phyloP scores from a whole-genome alignment of 2,888 invertebrate genomes.

The Sycophila texana region DNA sequence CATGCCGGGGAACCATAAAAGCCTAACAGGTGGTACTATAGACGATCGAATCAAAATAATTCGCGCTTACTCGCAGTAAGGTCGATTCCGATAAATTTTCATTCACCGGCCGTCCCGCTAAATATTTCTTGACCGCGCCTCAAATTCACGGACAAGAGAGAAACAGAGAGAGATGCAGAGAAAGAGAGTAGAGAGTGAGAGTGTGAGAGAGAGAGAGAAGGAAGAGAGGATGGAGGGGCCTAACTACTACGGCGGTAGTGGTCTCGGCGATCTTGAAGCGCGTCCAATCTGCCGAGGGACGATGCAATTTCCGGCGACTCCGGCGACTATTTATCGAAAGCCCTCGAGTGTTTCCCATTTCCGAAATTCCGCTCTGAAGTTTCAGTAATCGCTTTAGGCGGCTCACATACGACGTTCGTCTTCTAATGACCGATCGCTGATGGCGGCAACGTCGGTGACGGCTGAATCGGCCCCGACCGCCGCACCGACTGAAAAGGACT shows the following conservation, averaged over 20 bases:
- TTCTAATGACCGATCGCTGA: conserved; percentile 42
- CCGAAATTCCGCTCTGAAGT: conserved; percentile 41
- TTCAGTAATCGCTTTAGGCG: conserved; percentile 41
- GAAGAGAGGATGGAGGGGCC: background rate
- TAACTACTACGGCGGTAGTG: background rate
- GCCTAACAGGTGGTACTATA: too few species aligned
- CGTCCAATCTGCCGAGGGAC: conserved; percentile 48
- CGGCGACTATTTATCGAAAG: conserved; percentile 44
- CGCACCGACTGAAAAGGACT: conserved; percentile 12
- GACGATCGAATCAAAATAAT: background rate
- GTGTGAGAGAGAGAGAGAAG: background rate
- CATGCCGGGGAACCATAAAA: too few species aligned
- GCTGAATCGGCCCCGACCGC: background rate
- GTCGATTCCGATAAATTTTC: conserved; percentile 37
- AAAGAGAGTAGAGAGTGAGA: background rate
- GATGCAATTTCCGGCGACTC: conserved; percentile 48
- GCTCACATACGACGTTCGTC: conserved; percentile 34
- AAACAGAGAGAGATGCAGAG: background rate
- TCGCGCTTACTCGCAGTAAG: conserved; percentile 12
- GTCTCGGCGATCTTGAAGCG: conserved; percentile 12
- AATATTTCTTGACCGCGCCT: conserved; percentile 19
- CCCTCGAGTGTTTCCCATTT: conserved; percentile 45
- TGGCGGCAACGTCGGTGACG: background rate
- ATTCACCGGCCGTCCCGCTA: conserved; percentile 29
- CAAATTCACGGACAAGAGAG: background rate